Base-by-base conservation (phyloP, 2,888 invertebrate species). In the Aphodius granarius region DNA sequence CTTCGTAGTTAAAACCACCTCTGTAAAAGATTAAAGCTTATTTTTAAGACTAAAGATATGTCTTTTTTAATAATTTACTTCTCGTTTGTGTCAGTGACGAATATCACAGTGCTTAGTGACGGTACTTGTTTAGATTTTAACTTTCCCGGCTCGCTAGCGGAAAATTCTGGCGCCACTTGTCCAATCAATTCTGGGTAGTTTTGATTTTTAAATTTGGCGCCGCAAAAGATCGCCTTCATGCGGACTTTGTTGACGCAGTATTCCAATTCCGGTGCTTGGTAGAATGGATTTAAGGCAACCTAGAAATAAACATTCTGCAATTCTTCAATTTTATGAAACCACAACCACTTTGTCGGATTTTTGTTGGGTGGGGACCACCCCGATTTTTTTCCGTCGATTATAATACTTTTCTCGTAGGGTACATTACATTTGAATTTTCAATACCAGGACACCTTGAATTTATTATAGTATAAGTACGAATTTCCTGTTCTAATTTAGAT, bases 211-310 rank as follows among this genome's bases (percentile, higher is more conserved):
- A 91, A 93, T 0, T 83, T 86, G 70, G 91, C 90, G 0, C 92
- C 90, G 1, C 92, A 88, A 0, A 96, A 86, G 3, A 96, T 84
- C 0, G 92, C 92, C 81, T 91, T 92, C 0, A 92, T 88, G 2
- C 89, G 89, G 0, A 93, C 94, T 86, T 94, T 94, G 43, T 91
- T 90, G 15, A 97, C 83, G 73, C 92, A 92, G 83, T 92, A 94
- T 71, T 91, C 89, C 0, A 96, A 81, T 84, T 97, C 97, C 9
- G 87, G 85, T 0, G 89, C 87, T 83, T 92, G 91, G 83, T 93
- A 95, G 0, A 91, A 90, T 0, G 96, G 93, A 85, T 97, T 97
- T 23, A 96, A 89, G 75, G 92, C 92, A 9, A 94, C 95, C 88
- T 93, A 85, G 62, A 86, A 85, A 16, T 63, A 23, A 65, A 19